Evolutionary conservation across 2,113 vertebrate genomes (phyloP).

Genomic region (Vombatus ursinus): DNA sequence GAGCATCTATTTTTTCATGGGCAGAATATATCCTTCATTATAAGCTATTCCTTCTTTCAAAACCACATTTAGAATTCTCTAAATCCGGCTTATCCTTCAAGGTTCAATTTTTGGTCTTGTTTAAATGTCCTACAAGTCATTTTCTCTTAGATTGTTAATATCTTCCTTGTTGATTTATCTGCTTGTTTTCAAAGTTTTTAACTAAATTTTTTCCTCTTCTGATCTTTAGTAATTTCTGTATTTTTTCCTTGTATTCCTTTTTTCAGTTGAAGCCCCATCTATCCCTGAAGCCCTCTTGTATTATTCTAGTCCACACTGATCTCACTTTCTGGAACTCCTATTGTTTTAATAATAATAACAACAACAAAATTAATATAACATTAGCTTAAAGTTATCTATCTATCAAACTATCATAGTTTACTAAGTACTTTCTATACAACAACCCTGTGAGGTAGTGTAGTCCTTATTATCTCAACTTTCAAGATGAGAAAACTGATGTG

Average conservation of each 20-base stretch:
- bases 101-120: background rate
- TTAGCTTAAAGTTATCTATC: background rate
- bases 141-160: background rate
- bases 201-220: background rate
- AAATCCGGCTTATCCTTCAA: background rate
- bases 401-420: background rate
- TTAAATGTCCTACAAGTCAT: background rate
- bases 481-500: background rate
- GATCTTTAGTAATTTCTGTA: background rate
- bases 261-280: background rate
- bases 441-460: background rate
- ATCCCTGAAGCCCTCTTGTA: background rate
- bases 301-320: background rate
- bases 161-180: background rate
- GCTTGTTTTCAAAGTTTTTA: background rate
- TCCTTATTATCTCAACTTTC: background rate
- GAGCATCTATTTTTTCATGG: background rate
- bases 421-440: background rate
- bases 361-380: background rate
- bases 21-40: background rate
- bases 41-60: background rate
- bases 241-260: background rate
- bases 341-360: background rate
- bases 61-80: background rate
- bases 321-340: background rate